Evolutionary conservation across 2,113 vertebrate species (phyloP).

Genomic region (Nycticorax nycticorax): DNA sequence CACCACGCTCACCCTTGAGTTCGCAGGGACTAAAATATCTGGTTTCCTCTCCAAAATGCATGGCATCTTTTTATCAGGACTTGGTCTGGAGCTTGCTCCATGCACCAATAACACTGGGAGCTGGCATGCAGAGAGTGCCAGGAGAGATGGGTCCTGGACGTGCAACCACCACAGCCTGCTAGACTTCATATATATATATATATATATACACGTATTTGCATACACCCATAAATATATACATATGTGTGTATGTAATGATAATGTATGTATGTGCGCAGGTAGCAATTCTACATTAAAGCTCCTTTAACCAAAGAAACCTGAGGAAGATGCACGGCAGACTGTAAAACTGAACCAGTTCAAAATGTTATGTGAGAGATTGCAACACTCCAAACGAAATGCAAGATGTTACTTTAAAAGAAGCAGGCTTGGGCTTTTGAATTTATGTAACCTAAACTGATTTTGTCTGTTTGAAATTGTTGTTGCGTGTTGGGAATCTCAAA

Average conservation of each 20-base stretch:
- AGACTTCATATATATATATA: not conserved
- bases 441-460: conserved; percentile 72
- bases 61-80: not conserved
- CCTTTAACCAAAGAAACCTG: not conserved
- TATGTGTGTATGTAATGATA: not conserved
- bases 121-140: not conserved
- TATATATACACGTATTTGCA: not conserved
- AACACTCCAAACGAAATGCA: conserved; percentile 55
- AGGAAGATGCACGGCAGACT: not conserved
- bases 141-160: not conserved
- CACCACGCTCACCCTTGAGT: not conserved
- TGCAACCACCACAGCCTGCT: not conserved
- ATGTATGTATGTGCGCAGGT: not conserved
- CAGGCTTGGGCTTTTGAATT: conserved; percentile 60
- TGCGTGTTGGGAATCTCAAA: conserved; percentile 66
- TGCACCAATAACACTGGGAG: not conserved
- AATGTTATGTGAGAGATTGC: not conserved
- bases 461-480: conserved; percentile 67
- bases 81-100: not conserved
- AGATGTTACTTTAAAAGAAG: conserved; percentile 66
- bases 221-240: too few species aligned
- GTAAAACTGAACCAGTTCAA: not conserved
- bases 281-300: not conserved
- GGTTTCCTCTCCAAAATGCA: not conserved
- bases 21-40: not conserved